Base-by-base conservation (phyloP, 2,113 vertebrate species). In the Esox niger region DNA sequence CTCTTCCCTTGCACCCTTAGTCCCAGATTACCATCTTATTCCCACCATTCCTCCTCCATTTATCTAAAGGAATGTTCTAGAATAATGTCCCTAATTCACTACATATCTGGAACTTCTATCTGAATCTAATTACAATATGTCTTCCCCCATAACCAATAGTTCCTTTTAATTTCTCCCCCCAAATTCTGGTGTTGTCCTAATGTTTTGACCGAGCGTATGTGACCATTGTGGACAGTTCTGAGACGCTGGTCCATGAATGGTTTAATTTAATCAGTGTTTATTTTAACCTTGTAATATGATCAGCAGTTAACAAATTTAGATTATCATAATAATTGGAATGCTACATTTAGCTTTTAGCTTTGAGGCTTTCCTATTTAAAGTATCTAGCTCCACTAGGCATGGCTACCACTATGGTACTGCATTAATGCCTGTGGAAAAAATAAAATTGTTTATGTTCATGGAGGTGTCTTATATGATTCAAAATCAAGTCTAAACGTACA, bases 1-100 rank as follows among this genome's bases (percentile, higher is more conserved):
- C 94, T 94, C 94, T 92, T 92, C 93, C 90, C 85, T 86, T 72
- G 73, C 86, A 87, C 88, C 89, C 88, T 90, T 79, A 80, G 54
- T 65, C 81, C 80, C 69, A 63, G 69, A 4, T 71, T 58, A 59
- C n/a, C 13, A 79, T 58, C 64, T 69, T 59, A 81, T 62, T 81
- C 76, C 74, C 68, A 33, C 70, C 68, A 49, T 58, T 69, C 73
- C 73, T 68, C 63, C 78, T 71, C 70, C 73, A 74, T 57, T 80
- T 80, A 33, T 75, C 65, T 79, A 47, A 67, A 82, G 77, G 82
- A 82, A 81, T 78, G 77, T 79, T 74, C 68, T 65, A 60, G 63
- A 79, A 21, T 55, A 64, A 68, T 68, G 49, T 77, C 38, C 65
- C 69, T 13, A 15, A 32, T 65, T 77, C 65, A 68, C 78, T 73